Base-by-base conservation (phyloP, 2,888 invertebrate species). In the Ennomos fuscantarius region DNA sequence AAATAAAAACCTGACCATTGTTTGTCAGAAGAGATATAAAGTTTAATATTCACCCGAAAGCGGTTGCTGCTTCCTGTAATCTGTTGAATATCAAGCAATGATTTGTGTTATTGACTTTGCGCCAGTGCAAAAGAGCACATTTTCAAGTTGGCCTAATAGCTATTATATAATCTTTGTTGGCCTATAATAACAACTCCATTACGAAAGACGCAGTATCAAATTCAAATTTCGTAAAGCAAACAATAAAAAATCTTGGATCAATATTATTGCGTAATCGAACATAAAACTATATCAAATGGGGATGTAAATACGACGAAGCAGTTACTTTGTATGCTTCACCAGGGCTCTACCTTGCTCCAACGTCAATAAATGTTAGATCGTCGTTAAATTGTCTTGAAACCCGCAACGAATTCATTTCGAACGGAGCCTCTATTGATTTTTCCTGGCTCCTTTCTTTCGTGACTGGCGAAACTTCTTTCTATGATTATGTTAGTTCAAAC, bases 341-440 rank as follows among this genome's bases (percentile, higher is more conserved):
- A 43, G 32, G 39, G 34, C 50, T 44, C 36, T 12, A 33, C 51
- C 48, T 40, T 48, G 56, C 32, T 51, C 35, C 47, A 47, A 43
- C 37, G 47, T n/a, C 45, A 53, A 59, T 64, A 66, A 61, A 66
- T 9, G 34, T 37, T 43, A 13, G 43, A 15, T 11, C 43, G 15
- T 50, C 44, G 55, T 63, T 48, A 55, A 62, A 62, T 54, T 43
- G 60, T 57, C 48, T 60, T 31, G 50, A 48, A 55, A 40, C 53
- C 52, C 57, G 57, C 60, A 54, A 65, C 60, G 62, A 56, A 58
- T 62, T 42, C 56, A 60, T 60, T 63, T 53, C 40, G 39, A 46
- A 57, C 58, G 48, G 47, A 55, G 57, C 43, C 47, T 45, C 39
- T 61, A 66, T 66, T 53, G 65, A 65, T 66, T 65, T 64, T 61